Evolutionary conservation across 2,888 invertebrate genomes (phyloP).

Genomic region (Heterodera filipjevi): DNA sequence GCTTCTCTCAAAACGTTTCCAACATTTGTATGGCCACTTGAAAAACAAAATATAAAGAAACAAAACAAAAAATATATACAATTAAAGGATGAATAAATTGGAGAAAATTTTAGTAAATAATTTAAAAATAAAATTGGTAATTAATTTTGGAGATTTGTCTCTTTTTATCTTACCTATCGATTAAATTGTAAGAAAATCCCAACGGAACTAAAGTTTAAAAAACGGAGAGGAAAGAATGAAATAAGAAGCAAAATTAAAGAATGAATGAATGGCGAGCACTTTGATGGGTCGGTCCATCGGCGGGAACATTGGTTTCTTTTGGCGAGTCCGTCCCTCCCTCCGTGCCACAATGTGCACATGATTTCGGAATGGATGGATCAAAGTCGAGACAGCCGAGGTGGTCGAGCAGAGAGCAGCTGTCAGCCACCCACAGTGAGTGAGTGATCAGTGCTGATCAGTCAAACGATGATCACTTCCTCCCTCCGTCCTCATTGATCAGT

Average conservation of each 20-base stretch:
- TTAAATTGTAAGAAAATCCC: too few species aligned
- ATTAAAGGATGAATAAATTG: not conserved
- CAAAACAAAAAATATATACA: not conserved
- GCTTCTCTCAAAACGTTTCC: not conserved
- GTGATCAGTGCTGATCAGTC: not conserved
- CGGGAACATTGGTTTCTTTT: constrained; percentile 58
- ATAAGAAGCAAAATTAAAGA: too few species aligned
- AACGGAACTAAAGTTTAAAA: too few species aligned
- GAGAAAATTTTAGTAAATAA: constrained; percentile 6
- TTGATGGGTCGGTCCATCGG: constrained; percentile 40
- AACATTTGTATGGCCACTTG: constrained; percentile 14
- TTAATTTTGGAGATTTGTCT: not conserved
- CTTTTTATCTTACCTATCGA: not conserved
- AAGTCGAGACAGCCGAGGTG: not conserved
- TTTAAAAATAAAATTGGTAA: not conserved
- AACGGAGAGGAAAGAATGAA: not conserved
- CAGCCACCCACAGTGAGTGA: not conserved
- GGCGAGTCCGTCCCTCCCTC: constrained; percentile 67
- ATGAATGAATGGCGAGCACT: constrained; percentile 52
- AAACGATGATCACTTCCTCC: not conserved
- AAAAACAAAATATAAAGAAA: not conserved
- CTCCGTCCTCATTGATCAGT: too few species aligned
- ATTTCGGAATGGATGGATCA: not conserved
- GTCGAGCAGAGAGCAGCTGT: not conserved
- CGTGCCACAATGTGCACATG: constrained; percentile 68